Conservation (phyloP, 2,113 vertebrate species). For the Otolemur garnettii region DNA sequence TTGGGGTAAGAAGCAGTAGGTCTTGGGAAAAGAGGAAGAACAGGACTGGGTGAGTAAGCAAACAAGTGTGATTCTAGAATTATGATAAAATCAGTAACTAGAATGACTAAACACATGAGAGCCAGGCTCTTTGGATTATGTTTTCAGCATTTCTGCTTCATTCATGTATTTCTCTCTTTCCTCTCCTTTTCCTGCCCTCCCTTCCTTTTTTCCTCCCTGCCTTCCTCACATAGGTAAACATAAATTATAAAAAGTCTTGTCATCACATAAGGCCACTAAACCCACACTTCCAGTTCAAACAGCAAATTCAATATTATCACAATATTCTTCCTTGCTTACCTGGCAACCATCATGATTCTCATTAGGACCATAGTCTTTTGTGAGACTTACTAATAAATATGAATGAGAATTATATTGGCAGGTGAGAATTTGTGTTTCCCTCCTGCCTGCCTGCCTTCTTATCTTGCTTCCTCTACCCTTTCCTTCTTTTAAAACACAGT, state of each 20-base stretch:
- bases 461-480: neutral
- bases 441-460: neutral
- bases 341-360: neutral
- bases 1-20: neutral
- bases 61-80: neutral
- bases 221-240: neutral
- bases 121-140: neutral
- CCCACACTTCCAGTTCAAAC: neutral
- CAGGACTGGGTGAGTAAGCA: neutral
- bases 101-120: neutral
- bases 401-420: slow-evolving; percentile 9
- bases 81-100: neutral
- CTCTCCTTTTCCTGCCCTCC: neutral
- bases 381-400: slow-evolving; percentile 1
- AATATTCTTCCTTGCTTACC: neutral
- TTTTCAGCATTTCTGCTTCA: neutral
- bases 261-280: neutral
- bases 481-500: neutral
- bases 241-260: neutral
- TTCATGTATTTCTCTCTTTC: neutral
- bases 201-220: neutral
- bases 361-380: neutral
- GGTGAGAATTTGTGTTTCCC: neutral
- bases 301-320: neutral
- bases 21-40: neutral